A percentile compares a stretch with the other conserved stretches of the same genome.
Evolutionary conservation across 1,140 invertebrate species (phyloP).

Genomic region (Seison nebaliae): DNA sequence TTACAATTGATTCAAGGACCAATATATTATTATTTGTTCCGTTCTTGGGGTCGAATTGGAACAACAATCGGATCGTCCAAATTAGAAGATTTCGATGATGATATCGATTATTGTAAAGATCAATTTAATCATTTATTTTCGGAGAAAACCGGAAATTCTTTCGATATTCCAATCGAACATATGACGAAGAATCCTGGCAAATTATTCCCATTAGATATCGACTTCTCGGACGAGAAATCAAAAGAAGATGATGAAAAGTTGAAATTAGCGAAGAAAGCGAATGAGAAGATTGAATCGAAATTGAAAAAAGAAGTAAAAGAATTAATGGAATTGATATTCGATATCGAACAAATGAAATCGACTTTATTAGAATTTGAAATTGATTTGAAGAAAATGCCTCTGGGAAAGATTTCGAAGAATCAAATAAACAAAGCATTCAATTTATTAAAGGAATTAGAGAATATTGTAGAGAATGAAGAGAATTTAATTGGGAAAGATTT

Average conservation of each 20-base stretch:
- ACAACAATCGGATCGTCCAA: slow-evolving; percentile 57
- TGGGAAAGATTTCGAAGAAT: slow-evolving; percentile 70
- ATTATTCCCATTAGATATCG: slow-evolving; percentile 65
- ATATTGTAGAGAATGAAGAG: slow-evolving; percentile 32
- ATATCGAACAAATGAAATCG: slow-evolving; percentile 65
- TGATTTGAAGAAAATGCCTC: slow-evolving; percentile 81
- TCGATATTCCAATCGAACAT: slow-evolving; percentile 36
- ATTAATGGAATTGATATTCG: slow-evolving; percentile 58
- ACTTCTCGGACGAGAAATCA: slow-evolving; percentile 36
- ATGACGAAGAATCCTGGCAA: slow-evolving; percentile 52
- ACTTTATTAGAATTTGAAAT: slow-evolving; percentile 74
- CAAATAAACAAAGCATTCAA: slow-evolving; percentile 60
- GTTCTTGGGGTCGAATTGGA: slow-evolving; percentile 77
- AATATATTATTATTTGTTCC: slow-evolving; percentile 48
- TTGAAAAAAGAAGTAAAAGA: slow-evolving; percentile 49
- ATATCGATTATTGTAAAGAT: slow-evolving; percentile 29
- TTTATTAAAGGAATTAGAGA: slow-evolving; percentile 48
- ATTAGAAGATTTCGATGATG: slow-evolving; percentile 33
- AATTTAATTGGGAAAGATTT: no score
- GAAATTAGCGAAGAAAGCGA: slow-evolving; percentile 21
- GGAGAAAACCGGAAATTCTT: slow-evolving; percentile 61
- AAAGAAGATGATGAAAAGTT: slow-evolving; percentile 1
- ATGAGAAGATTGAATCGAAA: slow-evolving; percentile 33
- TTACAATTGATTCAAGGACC: slow-evolving; percentile 50
- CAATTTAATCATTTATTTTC: slow-evolving; percentile 39